Base-by-base conservation (phyloP, 2,888 invertebrate species). In the Tanytarsus gracilentus region DNA sequence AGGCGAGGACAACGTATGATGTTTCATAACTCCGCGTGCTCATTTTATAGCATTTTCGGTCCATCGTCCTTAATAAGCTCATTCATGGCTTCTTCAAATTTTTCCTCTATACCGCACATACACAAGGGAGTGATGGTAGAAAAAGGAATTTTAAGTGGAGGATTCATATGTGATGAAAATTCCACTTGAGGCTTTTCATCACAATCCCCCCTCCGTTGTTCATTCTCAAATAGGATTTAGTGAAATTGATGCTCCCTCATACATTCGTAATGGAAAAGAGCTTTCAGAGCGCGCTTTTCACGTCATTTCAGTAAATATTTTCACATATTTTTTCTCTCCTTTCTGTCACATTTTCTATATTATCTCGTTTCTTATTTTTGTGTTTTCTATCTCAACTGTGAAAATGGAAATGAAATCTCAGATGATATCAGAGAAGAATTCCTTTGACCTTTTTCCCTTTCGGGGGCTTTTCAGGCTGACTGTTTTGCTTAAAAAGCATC, bases 381-480 rank as follows among this genome's bases (percentile, higher is more conserved):
- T n/a, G n/a, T n/a, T n/a, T n/a, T n/a, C n/a, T n/a, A n/a, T n/a
- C n/a, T n/a, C n/a, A n/a, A n/a, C 21, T 44, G 44, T 44, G 16
- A 21, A 44, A 49, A 49, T 25, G 27, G 16, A 49, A 49, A 44
- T 44, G 16, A 49, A 49, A 49, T 49, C 27, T 49, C 49, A 18
- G 44, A 44, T 44, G 44, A 44, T 44, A 44, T 18, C 21, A 44
- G 44, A 49, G 25, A 27, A 49, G 21, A 49, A 49, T 49, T 49
- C 49, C 26, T 49, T 49, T 49, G 49, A 49, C 49, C 49, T 49
- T 49, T 49, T 49, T 49, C 26, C 4, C 23, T 4, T 16, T 40
- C n/a, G n/a, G n/a, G n/a, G n/a, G n/a, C n/a, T n/a, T n/a, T n/a
- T n/a, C n/a, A n/a, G n/a, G n/a, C n/a, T n/a, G n/a, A n/a, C n/a